Evolutionary conservation across 2,113 vertebrate species (phyloP), one percentile per base, ranked within the genome.

Genomic region (Tautogolabrus adspersus): DNA sequence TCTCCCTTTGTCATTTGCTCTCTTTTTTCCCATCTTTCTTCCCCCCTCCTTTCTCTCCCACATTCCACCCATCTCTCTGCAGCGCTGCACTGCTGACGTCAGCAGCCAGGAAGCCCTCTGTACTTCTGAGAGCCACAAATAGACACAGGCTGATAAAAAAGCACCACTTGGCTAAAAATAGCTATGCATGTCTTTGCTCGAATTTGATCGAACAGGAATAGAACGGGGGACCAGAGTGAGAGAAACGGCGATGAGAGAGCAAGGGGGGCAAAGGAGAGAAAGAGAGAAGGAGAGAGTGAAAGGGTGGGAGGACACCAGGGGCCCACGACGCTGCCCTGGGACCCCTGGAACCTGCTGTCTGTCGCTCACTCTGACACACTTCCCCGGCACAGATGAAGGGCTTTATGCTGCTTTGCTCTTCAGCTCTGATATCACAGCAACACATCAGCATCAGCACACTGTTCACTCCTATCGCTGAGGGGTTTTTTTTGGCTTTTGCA

Each of bases 31-130:
- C 63, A 37, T 63, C 54, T 40, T 38, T 47, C 65, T 73, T 49
- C 30, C 30, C 60, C 49, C 67, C 51, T 83, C 56, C 30, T 34
- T 34, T 77, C 47, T 77, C 57, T 55, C 66, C 23, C 77, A 60
- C 69, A 56, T 62, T 79, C 71, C 81, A 75, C 72, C 75, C 80
- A 77, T 81, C 79, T 77, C 90, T 91, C 92, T 91, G 93, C 93
- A 94, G 93, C 90, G 75, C 81, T 69, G 86, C 90, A 87, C 78
- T 83, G 84, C 91, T 93, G 86, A 94, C 93, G 93, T 94, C 93
- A 94, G 91, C 87, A 91, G 88, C 84, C 87, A 94, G 93, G 94
- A 92, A 94, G 93, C 91, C 94, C 93, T 94, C 91, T 91, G 91
- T 94, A 90, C 88, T 92, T 94, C 87, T 84, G 81, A 84, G 80